Base-by-base conservation (phyloP, 2,113 vertebrate genomes). In the Nibea albiflora region DNA sequence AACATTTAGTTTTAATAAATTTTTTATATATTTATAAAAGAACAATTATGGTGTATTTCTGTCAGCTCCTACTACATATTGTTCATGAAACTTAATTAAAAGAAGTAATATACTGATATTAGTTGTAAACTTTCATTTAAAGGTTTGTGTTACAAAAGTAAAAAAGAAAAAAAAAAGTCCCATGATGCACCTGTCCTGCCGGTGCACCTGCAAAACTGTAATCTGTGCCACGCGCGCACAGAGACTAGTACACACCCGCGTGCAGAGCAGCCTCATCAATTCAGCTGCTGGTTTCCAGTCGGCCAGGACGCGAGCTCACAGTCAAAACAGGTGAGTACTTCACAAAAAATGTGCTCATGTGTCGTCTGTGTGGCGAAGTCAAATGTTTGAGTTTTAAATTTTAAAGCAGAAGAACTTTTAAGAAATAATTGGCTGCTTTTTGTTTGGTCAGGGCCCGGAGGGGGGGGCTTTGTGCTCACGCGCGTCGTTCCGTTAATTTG, bases 171-270 rank as follows among this genome's bases (percentile, higher is more conserved):
- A 19, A 50, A 20, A 19, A 54, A 54, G n/a, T 85, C 79, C 86
- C 86, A 83, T 83, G 56, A 80, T 88, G 86, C 86, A 85, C 78
- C 79, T 85, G 69, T 65, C 2, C 16, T 11, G 4, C n/a, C 4
- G 7, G 57, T 31, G 17, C 64, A 61, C 61, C 60, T 71, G 26
- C 35, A 39, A 39, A 39, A 39, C 35, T 22, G 22, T 28, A 4
- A 26, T 22, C 4, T 50, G 39, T 4, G 63, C 22, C 76, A 31
- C 64, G 80, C 63, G 47, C 65, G 5, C 5, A 22, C 42, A 17
- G 53, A 46, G 19, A 9, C 35, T 8, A 39, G 35, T 9, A 39
- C 35, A 39, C 35, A 9, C 8, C 35, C 35, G 35, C 14, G 11
- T 10, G 17, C 16, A 11, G 49, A 53, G 12, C 4, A 10, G 3